Evolutionary conservation across 2,797 vertebrate genomes (phyloP).

Genomic region (Loriculus beryllinus): DNA sequence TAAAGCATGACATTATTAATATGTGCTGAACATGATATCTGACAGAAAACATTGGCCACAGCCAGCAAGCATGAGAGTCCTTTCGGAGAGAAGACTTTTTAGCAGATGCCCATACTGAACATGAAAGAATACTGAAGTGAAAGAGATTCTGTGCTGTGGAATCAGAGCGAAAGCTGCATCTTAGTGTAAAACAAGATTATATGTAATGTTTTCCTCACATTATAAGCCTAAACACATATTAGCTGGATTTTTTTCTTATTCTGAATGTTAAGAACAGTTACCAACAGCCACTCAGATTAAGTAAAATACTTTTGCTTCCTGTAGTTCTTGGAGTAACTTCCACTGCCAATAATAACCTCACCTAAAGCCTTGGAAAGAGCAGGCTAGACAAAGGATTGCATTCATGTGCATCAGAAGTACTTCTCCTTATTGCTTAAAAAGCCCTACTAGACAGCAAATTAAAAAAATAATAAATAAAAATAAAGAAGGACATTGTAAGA

Average conservation of each 20-base stretch:
- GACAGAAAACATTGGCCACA: constrained; percentile 2
- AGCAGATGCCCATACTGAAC: constrained; percentile 19
- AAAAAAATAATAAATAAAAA: background rate
- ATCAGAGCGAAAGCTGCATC: background rate
- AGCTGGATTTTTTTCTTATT: background rate
- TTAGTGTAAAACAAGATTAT: background rate
- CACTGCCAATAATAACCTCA: background rate
- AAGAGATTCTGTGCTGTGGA: background rate
- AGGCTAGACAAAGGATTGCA: background rate
- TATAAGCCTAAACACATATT: background rate
- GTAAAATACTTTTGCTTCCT: background rate
- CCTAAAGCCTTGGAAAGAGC: background rate
- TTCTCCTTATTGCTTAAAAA: background rate
- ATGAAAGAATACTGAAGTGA: background rate
- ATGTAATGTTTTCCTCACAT: background rate
- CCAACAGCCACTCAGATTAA: background rate
- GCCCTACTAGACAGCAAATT: background rate
- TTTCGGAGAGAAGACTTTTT: background rate
- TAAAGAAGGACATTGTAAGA: background rate
- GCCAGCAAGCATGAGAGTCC: constrained; percentile 23
- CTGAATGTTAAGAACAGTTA: background rate
- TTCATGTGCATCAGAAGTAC: background rate
- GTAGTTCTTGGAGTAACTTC: background rate
- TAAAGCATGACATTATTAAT: background rate
- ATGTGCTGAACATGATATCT: background rate